A percentile compares a stretch with the other conserved stretches of the same genome.
These are phyloP conservation scores for Spinus olivaceus DNA, from an alignment of 2,797 vertebrate genomes.

Conservation along the genomic window DNA sequence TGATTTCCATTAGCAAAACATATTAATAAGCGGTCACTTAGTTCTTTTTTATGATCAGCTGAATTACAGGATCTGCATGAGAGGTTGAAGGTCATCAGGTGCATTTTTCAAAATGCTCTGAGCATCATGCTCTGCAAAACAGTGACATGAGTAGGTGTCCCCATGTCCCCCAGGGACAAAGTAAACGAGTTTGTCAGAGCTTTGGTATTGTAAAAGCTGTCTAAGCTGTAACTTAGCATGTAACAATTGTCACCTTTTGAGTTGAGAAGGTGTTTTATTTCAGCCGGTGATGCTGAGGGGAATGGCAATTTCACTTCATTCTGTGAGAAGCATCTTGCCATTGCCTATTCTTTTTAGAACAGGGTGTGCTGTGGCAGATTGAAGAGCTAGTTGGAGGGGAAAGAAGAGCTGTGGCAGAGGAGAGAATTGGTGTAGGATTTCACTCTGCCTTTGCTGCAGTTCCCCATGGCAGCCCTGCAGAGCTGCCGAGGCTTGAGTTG, in stretches of 20 bases:
- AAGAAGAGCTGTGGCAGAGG: background rate
- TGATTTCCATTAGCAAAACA: background rate
- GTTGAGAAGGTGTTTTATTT: background rate
- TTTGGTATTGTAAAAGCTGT: background rate
- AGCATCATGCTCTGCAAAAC: background rate
- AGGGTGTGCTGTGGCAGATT: background rate
- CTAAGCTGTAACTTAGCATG: background rate
- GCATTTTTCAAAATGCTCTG: background rate
- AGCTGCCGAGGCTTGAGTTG: background rate
- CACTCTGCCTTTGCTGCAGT: background rate
- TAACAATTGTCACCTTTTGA: background rate
- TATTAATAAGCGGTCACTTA: background rate
- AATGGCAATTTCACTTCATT: background rate
- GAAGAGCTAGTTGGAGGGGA: background rate
- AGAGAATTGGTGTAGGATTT: background rate
- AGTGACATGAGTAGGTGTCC: background rate
- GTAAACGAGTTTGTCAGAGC: background rate
- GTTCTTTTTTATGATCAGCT: background rate
- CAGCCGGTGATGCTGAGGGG: accelerated
- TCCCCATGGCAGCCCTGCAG: background rate
- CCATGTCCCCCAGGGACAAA: background rate
- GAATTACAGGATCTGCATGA: background rate
- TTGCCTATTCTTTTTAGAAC: background rate
- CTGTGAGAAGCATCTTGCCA: background rate
- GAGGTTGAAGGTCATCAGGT: background rate